Conservation (phyloP, 2,113 vertebrate species). For the Labeo rohita region DNA sequence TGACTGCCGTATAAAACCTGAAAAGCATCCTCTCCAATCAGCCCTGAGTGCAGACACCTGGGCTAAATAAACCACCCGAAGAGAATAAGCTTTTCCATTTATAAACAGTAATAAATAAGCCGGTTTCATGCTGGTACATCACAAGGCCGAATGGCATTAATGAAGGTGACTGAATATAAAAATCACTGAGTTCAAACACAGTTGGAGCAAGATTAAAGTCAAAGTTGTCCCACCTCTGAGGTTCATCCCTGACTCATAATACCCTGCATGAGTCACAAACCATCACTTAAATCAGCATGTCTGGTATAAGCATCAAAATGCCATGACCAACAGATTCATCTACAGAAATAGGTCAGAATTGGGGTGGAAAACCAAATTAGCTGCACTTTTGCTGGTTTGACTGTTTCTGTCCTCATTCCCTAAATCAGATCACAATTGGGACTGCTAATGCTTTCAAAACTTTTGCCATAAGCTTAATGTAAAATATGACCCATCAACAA, state of each 20-base stretch:
- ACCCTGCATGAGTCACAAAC: slow-evolving; percentile 1
- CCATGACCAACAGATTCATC: not conserved
- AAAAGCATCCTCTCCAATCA: not conserved
- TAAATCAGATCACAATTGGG: not conserved
- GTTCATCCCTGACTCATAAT: not conserved
- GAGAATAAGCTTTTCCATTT: slow-evolving; percentile 26
- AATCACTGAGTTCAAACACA: slow-evolving; percentile 21
- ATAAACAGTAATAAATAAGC: slow-evolving; percentile 32
- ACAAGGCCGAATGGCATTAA: not conserved
- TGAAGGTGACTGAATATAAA: slow-evolving; percentile 22
- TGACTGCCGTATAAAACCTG: not conserved
- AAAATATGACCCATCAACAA: not conserved
- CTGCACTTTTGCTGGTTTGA: not conserved
- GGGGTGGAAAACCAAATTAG: not conserved
- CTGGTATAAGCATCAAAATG: not conserved
- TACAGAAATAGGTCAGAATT: not conserved
- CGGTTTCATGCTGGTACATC: slow-evolving; percentile 33
- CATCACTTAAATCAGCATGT: not conserved
- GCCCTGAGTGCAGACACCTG: not conserved
- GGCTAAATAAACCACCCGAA: not conserved
- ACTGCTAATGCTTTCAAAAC: not conserved
- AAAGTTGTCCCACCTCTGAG: slow-evolving; percentile 10
- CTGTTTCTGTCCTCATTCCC: not conserved
- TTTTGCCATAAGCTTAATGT: not conserved
- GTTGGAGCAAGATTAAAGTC: slow-evolving; percentile 18